phyloP scores from a whole-genome alignment of 2,113 vertebrate species.

The Neofelis nebulosa region DNA sequence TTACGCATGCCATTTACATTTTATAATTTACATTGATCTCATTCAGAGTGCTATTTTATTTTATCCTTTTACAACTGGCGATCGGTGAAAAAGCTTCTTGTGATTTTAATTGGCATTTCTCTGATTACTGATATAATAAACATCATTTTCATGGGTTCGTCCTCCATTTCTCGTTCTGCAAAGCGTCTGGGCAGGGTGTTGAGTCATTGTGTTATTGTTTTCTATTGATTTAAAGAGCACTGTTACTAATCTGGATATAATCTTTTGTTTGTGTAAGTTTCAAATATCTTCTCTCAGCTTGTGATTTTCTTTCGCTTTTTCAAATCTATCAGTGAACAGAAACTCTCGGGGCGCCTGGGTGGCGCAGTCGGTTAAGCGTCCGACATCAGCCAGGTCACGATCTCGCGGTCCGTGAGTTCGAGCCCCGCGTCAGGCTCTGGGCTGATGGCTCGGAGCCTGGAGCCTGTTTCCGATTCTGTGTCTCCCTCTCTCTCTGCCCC shows the following conservation, averaged over 20 bases:
- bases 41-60: not conserved
- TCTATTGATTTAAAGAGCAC: not conserved
- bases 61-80: not conserved
- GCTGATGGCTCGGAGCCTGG: too few species aligned
- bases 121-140: not conserved
- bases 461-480: too few species aligned
- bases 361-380: too few species aligned
- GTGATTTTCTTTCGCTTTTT: not conserved
- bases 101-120: not conserved
- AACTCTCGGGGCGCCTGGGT: too few species aligned
- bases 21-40: not conserved
- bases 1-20: too few species aligned
- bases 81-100: not conserved
- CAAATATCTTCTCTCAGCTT: not conserved
- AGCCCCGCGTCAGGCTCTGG: too few species aligned
- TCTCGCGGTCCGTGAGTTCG: too few species aligned
- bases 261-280: not conserved
- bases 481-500: too few species aligned
- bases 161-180: not conserved
- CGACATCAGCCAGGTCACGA: too few species aligned
- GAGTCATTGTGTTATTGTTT: not conserved
- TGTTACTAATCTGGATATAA: not conserved
- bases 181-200: not conserved
- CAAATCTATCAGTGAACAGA: not conserved
- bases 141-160: not conserved